These are phyloP conservation scores for Tridacna crocea DNA, from an alignment of 2,888 invertebrate genomes.

Conservation along the genomic window DNA sequence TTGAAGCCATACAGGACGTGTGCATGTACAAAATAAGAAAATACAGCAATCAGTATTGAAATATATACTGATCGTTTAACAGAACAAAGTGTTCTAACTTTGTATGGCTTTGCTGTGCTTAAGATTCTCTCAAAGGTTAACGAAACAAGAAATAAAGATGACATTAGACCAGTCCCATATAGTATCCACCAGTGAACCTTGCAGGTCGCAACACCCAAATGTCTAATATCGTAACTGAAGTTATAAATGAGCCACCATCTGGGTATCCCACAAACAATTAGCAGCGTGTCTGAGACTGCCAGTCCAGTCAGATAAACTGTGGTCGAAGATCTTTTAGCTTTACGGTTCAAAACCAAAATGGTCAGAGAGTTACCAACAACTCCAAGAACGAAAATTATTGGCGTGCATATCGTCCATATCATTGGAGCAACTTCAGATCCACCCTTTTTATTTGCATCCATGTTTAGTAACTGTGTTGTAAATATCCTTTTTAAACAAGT, in stretches of 20 bases:
- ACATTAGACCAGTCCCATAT: neutral
- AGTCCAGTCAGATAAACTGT: conserved; percentile 15
- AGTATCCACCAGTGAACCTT: conserved; percentile 14
- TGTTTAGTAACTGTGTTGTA: neutral
- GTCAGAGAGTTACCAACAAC: conserved; percentile 15
- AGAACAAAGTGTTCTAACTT: conserved; percentile 4
- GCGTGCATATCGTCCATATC: conserved; percentile 23
- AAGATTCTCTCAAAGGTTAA: conserved; percentile 12
- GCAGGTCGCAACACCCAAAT: neutral
- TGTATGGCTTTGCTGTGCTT: conserved; percentile 23
- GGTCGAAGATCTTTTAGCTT: conserved; percentile 8
- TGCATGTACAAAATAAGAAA: neutral
- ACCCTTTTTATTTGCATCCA: conserved; percentile 22
- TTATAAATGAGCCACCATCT: conserved; percentile 25
- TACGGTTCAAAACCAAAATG: conserved; percentile 5
- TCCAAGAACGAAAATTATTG: conserved; percentile 20
- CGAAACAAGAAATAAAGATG: neutral
- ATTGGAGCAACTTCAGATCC: conserved; percentile 13
- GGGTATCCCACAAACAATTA: neutral
- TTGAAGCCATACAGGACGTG: conserved; percentile 23
- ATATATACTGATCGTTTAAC: neutral
- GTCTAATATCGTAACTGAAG: conserved; percentile 10
- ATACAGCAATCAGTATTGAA: neutral
- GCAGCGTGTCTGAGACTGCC: neutral
- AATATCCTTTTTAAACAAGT: too few relatives aligned